Conservation (phyloP, 1,140 invertebrate species). For the Bombus turneri region DNA sequence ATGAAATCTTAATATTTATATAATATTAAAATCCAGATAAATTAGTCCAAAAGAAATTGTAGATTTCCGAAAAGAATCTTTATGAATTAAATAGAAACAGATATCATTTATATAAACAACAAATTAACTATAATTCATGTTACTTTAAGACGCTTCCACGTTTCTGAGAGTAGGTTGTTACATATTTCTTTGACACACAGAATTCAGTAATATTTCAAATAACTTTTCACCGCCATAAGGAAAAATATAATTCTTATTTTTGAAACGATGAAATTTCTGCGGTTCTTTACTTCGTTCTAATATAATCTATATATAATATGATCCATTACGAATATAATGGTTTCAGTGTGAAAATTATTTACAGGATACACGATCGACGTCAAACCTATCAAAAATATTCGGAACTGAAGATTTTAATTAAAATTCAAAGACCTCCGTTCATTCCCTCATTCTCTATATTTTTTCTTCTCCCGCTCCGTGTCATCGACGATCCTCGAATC, state of each 20-base stretch:
- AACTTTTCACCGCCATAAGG: too few relatives aligned
- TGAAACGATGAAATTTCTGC: too few relatives aligned
- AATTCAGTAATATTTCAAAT: too few relatives aligned
- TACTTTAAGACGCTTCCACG: neutral
- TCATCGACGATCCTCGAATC: neutral
- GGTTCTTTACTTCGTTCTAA: too few relatives aligned
- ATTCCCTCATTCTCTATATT: neutral
- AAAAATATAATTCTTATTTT: too few relatives aligned
- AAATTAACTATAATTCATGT: neutral
- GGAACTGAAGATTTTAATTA: neutral
- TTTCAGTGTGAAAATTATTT: too few relatives aligned
- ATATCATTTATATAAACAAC: neutral
- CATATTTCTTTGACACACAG: too few relatives aligned
- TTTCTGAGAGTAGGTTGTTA: too few relatives aligned
- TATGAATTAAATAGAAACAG: neutral
- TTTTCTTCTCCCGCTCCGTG: neutral
- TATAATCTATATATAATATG: too few relatives aligned
- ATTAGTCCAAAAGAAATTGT: neutral
- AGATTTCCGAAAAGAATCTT: too few relatives aligned
- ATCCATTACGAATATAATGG: too few relatives aligned
- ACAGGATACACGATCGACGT: neutral
- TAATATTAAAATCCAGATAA: neutral
- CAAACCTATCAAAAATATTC: neutral
- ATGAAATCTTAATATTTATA: neutral
- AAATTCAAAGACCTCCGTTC: neutral